These are phyloP conservation scores for Chironomus riparius DNA, from an alignment of 2,888 invertebrate genomes.

Conservation along the genomic window DNA sequence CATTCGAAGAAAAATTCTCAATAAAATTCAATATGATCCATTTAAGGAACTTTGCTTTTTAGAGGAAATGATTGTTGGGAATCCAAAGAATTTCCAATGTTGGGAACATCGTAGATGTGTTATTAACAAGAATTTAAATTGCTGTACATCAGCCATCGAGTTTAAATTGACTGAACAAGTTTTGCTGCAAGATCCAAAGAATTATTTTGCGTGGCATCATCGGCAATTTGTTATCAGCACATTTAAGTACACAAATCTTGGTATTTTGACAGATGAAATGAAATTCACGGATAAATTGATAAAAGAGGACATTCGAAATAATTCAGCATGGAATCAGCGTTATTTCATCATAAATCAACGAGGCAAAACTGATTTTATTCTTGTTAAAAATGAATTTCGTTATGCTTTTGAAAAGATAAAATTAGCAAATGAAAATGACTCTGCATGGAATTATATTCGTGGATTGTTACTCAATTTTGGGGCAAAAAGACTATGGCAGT, in stretches of 20 bases:
- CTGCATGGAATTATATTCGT: slow-evolving; percentile 95
- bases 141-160: slow-evolving; percentile 70
- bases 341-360: slow-evolving; percentile 80
- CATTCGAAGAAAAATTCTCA: slow-evolving; percentile 75
- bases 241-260: slow-evolving; percentile 61
- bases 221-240: slow-evolving; percentile 80
- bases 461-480: slow-evolving; percentile 47
- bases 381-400: slow-evolving; percentile 69
- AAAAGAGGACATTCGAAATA: slow-evolving; percentile 83
- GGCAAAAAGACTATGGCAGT: slow-evolving; percentile 52
- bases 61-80: slow-evolving; percentile 68
- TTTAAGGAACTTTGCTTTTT: slow-evolving; percentile 74
- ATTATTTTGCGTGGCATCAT: slow-evolving; percentile 99
- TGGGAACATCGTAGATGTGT: slow-evolving; percentile 90
- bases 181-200: slow-evolving; percentile 82
- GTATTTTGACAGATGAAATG: slow-evolving; percentile 74
- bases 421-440: slow-evolving; percentile 85
- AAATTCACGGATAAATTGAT: slow-evolving; percentile 74
- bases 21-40: slow-evolving; percentile 70
- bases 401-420: slow-evolving; percentile 73
- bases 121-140: slow-evolving; percentile 59
- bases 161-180: slow-evolving; percentile 71
- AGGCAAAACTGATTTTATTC: slow-evolving; percentile 62
- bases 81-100: slow-evolving; percentile 96
- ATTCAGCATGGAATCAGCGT: slow-evolving; percentile 99